A percentile compares a stretch with the other conserved stretches of the same genome.
Conservation (phyloP, 2,888 invertebrate genomes). For the Apamea monoglypha region DNA sequence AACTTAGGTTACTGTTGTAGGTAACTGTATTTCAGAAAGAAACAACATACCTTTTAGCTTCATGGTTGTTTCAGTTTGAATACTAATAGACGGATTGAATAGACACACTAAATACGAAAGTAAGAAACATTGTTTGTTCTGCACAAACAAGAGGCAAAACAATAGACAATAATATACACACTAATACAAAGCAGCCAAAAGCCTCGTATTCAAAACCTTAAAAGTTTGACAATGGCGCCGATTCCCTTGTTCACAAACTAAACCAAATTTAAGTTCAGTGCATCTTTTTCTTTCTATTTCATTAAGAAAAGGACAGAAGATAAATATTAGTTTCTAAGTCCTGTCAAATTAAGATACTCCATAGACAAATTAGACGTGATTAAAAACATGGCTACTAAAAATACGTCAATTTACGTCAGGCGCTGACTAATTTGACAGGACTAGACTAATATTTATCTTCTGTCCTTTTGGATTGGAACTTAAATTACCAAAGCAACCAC, state of each 20-base stretch:
- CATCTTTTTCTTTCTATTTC: too few relatives aligned
- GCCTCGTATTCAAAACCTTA: neutral
- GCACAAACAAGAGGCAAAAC: neutral
- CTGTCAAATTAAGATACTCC: too few relatives aligned
- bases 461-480: too few relatives aligned
- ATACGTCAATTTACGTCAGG: too few relatives aligned
- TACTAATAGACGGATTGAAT: neutral
- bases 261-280: too few relatives aligned
- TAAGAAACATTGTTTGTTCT: neutral
- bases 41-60: slow-evolving; percentile 3
- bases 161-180: neutral
- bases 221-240: neutral
- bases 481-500: neutral
- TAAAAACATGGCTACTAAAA: too few relatives aligned
- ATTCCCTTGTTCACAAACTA: neutral
- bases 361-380: too few relatives aligned
- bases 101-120: neutral
- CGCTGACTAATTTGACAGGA: too few relatives aligned
- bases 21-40: slow-evolving; percentile 33
- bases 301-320: too few relatives aligned
- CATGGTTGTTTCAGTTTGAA: neutral
- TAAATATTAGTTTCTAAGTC: too few relatives aligned
- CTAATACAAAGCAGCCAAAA: neutral
- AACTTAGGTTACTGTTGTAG: slow-evolving; percentile 2
- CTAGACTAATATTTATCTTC: too few relatives aligned